Evolutionary conservation across 2,888 invertebrate genomes (phyloP), one percentile per base, ranked within the genome.

Genomic region (Amitus sp.): DNA sequence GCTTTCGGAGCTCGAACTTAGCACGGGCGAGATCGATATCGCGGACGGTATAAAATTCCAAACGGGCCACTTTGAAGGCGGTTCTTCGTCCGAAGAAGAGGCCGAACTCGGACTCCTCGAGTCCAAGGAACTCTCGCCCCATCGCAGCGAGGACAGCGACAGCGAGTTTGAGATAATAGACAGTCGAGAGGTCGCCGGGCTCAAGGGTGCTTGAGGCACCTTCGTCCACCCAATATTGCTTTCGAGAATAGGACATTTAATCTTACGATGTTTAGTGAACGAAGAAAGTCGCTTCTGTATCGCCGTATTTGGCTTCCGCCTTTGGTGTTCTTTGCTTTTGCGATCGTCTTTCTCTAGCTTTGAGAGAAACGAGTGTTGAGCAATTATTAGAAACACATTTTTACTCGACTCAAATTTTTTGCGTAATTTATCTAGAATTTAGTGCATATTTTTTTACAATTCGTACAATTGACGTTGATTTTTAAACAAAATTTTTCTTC

Each of bases 131-230:
- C 45, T 57, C 28, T 64, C 67, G 43, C 62, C 68, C 18, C 71
- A 73, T 50, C 66, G 69, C 50, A 79, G 78, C 61, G 76, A 77
- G 23, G 80, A 81, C 49, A 78, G 76, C 61, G 78, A 78, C 63
- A 78, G 78, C 69, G 82, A 82, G 45, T 82, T 82, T 39, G 82
- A 82, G 58, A 78, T 82, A 62, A 81, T 82, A 54, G 79, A 81
- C 62, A 73, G 69, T 48, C 73, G 64, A 27, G 81, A 81, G 43
- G 56, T 79, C 53, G 70, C 67, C n/a, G 65, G 71, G 49, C 43
- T 70, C 2, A 66, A 65, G 40, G 52, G 52, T 37, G 51, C 63
- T 55, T 57, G 67, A 70, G 37, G 7, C 33, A 3, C 9, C 19
- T 4, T 37, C 15, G 46, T 7, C 33, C 18, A 47, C 27, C 53